Base-by-base conservation (phyloP, 1,140 invertebrate genomes). In the Tigriopus japonicus region DNA sequence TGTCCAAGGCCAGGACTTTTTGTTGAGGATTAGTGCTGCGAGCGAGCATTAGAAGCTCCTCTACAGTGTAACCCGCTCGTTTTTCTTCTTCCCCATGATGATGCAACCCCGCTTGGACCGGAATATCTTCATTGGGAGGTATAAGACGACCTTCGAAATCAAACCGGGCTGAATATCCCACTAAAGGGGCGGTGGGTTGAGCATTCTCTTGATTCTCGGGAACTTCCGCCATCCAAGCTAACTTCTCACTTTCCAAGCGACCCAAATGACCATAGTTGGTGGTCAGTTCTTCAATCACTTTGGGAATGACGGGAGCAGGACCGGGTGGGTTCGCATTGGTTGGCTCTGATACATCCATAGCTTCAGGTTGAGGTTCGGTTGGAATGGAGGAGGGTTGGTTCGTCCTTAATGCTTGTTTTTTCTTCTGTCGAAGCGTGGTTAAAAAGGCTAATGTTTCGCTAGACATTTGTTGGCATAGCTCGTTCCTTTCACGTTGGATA, bases 21-120 rank as follows among this genome's bases (percentile, higher is more conserved):
- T 95, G 90, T 66, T 90, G 87, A 28, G 76, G 70, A 52, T 75
- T 76, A 65, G 69, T 81, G 68, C 75, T 84, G 72, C 74, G 81
- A 76, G 68, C 74, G 2, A 93, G 70, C 64, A 85, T 80, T 67
- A 91, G 80, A 0, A 95, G 71, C 74, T 95, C 90, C 65, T 84
- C 82, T 1, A 95, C 67, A 1, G 85, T 83, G 68, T 94, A 95
- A 0, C 89, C 89, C 15, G 89, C 83, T 67, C 88, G 77, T 65
- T 88, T 83, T 21, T 87, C 84, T 71, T 95, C 89, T 66, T 89
- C 83, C 1, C 88, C 89, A 71, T 95, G 90, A 72, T 93, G 85
- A 74, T 90, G 87, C 6, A 95, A 73, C 52, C 81, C 81, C 58
- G 79, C 68, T 35, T 79, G 77, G 17, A 78, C 73, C 68, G 73